phyloP scores from a whole-genome alignment of 2,888 invertebrate genomes.

The Diadromus collaris region DNA sequence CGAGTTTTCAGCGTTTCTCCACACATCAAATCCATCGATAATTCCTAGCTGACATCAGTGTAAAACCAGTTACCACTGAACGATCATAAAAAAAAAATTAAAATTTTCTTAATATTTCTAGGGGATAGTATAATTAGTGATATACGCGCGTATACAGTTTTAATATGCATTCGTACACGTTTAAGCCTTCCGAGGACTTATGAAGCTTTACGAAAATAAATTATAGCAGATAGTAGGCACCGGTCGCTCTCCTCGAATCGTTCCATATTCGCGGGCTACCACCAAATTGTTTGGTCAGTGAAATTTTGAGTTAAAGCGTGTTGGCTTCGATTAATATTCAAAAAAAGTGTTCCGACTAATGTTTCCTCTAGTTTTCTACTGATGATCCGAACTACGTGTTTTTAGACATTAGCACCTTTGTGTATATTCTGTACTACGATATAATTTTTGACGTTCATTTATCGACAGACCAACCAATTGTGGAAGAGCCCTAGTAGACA shows the following conservation, averaged over 20 bases:
- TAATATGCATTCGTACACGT: slow-evolving; percentile 21
- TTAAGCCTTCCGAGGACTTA: slow-evolving; percentile 13
- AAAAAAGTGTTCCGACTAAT: neutral
- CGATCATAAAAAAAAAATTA: slow-evolving; percentile 13
- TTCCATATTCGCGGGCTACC: slow-evolving; percentile 4
- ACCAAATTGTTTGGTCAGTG: slow-evolving; percentile 30
- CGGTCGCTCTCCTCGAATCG: slow-evolving; percentile 49
- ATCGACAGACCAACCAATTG: slow-evolving; percentile 72
- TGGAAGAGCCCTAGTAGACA: slow-evolving; percentile 64
- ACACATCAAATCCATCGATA: slow-evolving; percentile 20
- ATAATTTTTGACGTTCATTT: slow-evolving; percentile 40
- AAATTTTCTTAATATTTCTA: slow-evolving; percentile 31
- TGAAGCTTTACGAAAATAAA: slow-evolving; percentile 71
- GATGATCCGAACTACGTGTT: slow-evolving; percentile 23
- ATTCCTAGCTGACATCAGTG: slow-evolving; percentile 28
- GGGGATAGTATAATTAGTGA: slow-evolving; percentile 32
- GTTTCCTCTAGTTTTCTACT: neutral
- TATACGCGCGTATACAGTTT: slow-evolving; percentile 31
- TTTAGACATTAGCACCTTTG: slow-evolving; percentile 48
- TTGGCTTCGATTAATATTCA: neutral
- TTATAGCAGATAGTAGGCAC: slow-evolving; percentile 65
- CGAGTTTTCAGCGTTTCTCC: neutral
- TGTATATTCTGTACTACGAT: slow-evolving; percentile 65
- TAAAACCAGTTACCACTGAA: slow-evolving; percentile 55
- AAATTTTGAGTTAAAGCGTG: neutral